phyloP scores from a whole-genome alignment of 2,113 vertebrate species.

The Glaucidium brasilianum region DNA sequence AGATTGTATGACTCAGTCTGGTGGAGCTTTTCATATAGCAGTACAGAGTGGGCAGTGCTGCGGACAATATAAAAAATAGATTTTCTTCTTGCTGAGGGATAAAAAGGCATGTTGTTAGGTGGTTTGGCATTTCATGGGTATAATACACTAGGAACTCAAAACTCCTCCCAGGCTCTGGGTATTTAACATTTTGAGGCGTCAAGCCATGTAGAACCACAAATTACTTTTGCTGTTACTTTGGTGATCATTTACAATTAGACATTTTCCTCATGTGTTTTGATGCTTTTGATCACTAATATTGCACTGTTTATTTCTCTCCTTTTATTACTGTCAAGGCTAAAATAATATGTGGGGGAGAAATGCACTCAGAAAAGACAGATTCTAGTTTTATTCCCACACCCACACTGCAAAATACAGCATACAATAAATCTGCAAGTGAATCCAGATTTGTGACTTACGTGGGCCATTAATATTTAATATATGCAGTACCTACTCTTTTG shows the following conservation, averaged over 20 bases:
- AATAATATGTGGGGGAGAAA: constrained; percentile 2
- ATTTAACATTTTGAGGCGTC: neutral
- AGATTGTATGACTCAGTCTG: neutral
- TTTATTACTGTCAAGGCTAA: neutral
- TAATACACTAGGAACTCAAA: neutral
- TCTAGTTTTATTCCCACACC: neutral
- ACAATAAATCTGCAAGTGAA: neutral
- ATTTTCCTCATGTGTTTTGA: neutral
- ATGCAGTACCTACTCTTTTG: neutral
- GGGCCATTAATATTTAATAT: constrained; percentile 23
- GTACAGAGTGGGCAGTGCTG: neutral
- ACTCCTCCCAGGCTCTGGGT: neutral
- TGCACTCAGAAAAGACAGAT: neutral
- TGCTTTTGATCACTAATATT: neutral
- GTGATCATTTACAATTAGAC: neutral
- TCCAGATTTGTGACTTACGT: constrained; percentile 15
- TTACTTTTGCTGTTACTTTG: neutral
- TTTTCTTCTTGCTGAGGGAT: neutral
- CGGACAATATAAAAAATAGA: neutral
- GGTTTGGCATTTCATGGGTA: neutral
- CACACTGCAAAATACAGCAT: neutral
- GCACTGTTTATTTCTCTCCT: constrained; percentile 2
- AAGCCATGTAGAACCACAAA: neutral
- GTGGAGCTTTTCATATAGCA: neutral
- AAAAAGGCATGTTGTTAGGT: neutral